Conservation (phyloP, 2,113 vertebrate genomes). For the Tragelaphus scriptus region DNA sequence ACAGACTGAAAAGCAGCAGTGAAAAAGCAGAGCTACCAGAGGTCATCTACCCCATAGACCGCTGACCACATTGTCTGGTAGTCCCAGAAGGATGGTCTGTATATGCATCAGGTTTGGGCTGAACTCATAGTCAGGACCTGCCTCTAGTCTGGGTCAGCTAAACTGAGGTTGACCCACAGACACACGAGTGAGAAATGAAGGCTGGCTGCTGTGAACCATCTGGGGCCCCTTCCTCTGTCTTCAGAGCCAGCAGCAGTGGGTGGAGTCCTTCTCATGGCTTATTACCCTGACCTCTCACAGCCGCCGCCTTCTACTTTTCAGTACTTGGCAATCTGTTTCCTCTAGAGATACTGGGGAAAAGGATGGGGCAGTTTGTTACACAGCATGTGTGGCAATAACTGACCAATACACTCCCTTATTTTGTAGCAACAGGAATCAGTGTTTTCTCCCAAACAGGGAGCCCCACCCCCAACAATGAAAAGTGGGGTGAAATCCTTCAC, state of each 20-base stretch:
- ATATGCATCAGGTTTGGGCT: fast-evolving
- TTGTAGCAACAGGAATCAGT: not conserved
- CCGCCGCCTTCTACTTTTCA: not conserved
- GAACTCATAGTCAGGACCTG: not conserved
- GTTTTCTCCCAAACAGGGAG: not conserved
- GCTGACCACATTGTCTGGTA: fast-evolving
- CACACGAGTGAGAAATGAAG: fast-evolving
- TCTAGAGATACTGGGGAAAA: not conserved
- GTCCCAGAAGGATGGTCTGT: not conserved
- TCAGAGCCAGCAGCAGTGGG: not conserved
- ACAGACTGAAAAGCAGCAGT: not conserved
- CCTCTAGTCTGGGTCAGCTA: not conserved
- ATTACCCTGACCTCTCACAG: not conserved
- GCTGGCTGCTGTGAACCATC: not conserved
- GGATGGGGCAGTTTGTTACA: not conserved
- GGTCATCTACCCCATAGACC: fast-evolving
- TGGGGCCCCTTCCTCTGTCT: not conserved
- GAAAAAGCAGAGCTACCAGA: fast-evolving
- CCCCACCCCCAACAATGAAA: fast-evolving
- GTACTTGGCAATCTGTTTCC: not conserved
- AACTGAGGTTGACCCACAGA: not conserved
- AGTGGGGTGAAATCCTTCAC: not conserved
- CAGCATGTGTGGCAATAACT: not conserved
- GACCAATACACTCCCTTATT: not conserved
- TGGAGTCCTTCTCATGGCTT: not conserved